These are phyloP conservation scores for Entelurus aequoreus DNA, from an alignment of 2,113 vertebrate species.

Conservation along the genomic window DNA sequence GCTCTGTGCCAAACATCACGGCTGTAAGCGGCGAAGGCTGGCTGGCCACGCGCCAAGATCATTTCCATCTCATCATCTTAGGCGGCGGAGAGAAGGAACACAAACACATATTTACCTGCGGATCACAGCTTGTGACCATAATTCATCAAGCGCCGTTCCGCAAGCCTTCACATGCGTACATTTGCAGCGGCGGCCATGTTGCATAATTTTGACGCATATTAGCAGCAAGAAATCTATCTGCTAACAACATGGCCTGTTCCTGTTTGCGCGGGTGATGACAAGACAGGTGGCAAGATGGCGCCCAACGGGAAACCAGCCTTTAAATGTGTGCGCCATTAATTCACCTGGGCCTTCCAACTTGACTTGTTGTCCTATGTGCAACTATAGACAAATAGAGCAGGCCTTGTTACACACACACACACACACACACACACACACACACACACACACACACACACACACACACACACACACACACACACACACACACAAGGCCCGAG, in stretches of 20 bases:
- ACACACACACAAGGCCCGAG: conserved; percentile 37
- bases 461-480: not conserved
- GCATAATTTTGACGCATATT: conserved; percentile 14
- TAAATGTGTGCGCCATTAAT: not conserved
- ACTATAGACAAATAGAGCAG: conserved; percentile 12
- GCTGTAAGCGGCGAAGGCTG: conserved; percentile 63
- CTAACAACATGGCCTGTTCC: conserved; percentile 17
- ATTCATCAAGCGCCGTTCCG: conserved; percentile 47
- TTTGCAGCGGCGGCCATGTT: conserved; percentile 3
- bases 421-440: conserved; percentile 7
- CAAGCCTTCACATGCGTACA: conserved; percentile 19
- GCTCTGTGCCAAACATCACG: conserved; percentile 58
- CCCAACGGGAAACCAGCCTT: conserved; percentile 14
- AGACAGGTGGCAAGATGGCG: conserved; percentile 36
- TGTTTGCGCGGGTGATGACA: conserved; percentile 17
- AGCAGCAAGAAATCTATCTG: conserved; percentile 21
- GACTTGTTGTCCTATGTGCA: conserved; percentile 25
- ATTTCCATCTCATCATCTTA: conserved; percentile 74
- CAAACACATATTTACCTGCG: conserved; percentile 70
- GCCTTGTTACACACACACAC: not conserved
- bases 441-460: conserved; percentile 1
- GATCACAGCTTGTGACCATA: conserved; percentile 65
- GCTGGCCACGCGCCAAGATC: conserved; percentile 59
- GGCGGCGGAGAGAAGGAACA: conserved; percentile 56
- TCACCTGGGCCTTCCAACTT: conserved; percentile 53